Evolutionary conservation across 2,888 invertebrate species (phyloP), one percentile per base, ranked within the genome.

Genomic region (Opisthograptis luteolata): DNA sequence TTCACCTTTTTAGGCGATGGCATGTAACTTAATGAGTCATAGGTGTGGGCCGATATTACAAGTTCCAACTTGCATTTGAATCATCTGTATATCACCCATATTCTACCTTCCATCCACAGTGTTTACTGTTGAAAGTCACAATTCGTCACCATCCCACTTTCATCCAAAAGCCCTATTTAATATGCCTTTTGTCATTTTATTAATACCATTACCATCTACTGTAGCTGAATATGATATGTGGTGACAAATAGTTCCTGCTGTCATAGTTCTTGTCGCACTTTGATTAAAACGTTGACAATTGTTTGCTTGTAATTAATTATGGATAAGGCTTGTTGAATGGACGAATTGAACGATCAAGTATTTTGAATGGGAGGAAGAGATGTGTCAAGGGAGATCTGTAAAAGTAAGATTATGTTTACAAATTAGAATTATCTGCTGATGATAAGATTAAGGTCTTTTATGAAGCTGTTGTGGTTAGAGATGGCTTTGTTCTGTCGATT

Each of bases 161-260:
- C 70, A 66, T 64, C 66, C 66, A 68, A 59, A 57, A 60, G 37
- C 49, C 37, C 62, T 59, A 55, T 64, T 63, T 64, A 61, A 62
- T 54, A 64, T 58, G 45, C 65, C 76, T 77, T 75, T 78, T 75
- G 70, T 76, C 61, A 64, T 73, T 75, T 72, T 71, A 79, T 82
- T 82, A 80, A 82, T 82, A 66, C 73, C 59, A 81, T 81, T 62
- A 69, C 79, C 80, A 76, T 62, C 53, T 52, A 62, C 25, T 48
- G 35, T 24, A 36, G 25, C 43, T 44, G 24, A 30, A 40, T 50
- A 35, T 50, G 49, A 44, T 50, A 44, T 31, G 36, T 34, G 31
- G 15, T 59, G 55, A 57, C 57, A 55, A 48, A 54, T 41, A 37
- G 51, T 52, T 31, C 42, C 43, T 49, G 45, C 40, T 37, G 37